These are phyloP conservation scores for Hemaris fuciformis DNA, from an alignment of 2,888 invertebrate species.

Conservation along the genomic window DNA sequence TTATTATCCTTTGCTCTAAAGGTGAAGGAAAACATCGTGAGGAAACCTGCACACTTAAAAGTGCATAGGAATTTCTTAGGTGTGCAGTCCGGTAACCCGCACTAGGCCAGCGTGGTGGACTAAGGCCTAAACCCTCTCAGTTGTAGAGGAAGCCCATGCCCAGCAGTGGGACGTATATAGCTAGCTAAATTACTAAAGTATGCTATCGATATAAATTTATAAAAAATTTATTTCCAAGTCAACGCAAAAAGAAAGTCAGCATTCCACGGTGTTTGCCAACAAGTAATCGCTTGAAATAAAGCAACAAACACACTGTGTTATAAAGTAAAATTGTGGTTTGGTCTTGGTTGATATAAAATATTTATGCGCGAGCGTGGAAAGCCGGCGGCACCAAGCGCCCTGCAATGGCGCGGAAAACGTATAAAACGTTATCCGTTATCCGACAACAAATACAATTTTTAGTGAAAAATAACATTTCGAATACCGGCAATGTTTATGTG, in stretches of 20 bases:
- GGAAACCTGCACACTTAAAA: no score
- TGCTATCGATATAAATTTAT: no score
- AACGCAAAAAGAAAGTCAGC: slow-evolving; percentile 19
- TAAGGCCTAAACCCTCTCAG: no score
- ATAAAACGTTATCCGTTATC: slow-evolving; percentile 52
- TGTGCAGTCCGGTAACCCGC: no score
- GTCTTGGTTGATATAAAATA: slow-evolving; percentile 56
- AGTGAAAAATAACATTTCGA: slow-evolving; percentile 41
- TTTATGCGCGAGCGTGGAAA: slow-evolving; percentile 47
- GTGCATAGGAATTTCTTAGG: no score
- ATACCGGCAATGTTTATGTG: slow-evolving; percentile 28
- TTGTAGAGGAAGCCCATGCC: no score
- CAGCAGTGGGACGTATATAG: no score
- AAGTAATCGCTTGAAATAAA: slow-evolving; percentile 40
- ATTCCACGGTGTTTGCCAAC: slow-evolving; percentile 34
- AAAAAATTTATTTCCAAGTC: no score
- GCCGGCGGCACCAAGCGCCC: slow-evolving; percentile 39
- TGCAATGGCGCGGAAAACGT: slow-evolving; percentile 44
- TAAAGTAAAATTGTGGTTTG: slow-evolving; percentile 52
- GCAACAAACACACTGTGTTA: slow-evolving; percentile 34
- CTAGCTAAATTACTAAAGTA: no score
- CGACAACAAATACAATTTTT: slow-evolving; percentile 52
- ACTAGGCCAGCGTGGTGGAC: no score
- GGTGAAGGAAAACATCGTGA: no score
- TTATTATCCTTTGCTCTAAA: no score